These are phyloP conservation scores for Panzeria rudis DNA, from an alignment of 2,888 invertebrate genomes.

Conservation along the genomic window DNA sequence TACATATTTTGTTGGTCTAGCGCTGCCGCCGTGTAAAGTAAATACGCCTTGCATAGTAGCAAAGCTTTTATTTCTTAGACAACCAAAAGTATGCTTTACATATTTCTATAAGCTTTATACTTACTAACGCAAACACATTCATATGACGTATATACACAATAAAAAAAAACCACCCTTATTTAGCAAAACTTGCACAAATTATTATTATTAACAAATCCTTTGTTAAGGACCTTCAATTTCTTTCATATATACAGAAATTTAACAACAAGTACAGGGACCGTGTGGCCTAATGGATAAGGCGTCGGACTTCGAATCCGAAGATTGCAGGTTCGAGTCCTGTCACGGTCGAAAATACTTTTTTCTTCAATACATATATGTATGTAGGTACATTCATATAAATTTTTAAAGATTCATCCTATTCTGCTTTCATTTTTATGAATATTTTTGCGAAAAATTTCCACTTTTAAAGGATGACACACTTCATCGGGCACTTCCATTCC, in stretches of 20 bases:
- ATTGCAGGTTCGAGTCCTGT: slow-evolving; percentile 85
- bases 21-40: no score
- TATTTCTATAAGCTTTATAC: neutral
- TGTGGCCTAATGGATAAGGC: slow-evolving; percentile 85
- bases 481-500: slow-evolving; percentile 83
- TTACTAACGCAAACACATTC: neutral
- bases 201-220: neutral
- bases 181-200: neutral
- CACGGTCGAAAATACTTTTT: slow-evolving; percentile 80
- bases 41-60: no score
- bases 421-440: slow-evolving; percentile 4
- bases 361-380: neutral
- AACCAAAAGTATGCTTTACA: slow-evolving; percentile 14
- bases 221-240: slow-evolving; percentile 6
- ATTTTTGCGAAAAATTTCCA: slow-evolving; percentile 82
- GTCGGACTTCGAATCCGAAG: slow-evolving; percentile 85
- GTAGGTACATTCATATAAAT: no score
- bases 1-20: no score
- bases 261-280: slow-evolving; percentile 76
- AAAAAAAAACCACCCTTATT: slow-evolving; percentile 3
- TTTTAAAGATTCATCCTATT: no score
- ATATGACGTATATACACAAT: neutral
- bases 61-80: neutral
- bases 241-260: slow-evolving; percentile 17
- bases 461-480: slow-evolving; percentile 83